Percentiles rank a stretch among this genome's conserved stretches.
Conservation (phyloP, 2,797 vertebrate species). For the Miichthys miiuy region DNA sequence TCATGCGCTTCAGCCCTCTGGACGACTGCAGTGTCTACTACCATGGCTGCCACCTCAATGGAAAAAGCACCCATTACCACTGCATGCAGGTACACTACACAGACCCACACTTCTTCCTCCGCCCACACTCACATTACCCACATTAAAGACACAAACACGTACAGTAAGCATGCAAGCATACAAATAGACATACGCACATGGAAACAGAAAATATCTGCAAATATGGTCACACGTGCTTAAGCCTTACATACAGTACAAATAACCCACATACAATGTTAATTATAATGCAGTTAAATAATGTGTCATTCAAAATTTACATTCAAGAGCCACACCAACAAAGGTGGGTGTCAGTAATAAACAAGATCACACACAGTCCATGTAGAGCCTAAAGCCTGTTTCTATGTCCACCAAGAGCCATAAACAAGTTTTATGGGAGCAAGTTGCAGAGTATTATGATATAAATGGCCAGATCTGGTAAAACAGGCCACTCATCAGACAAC, state of each 20-base stretch:
- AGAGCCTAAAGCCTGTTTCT: slow-evolving; percentile 4
- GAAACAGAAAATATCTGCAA: slow-evolving; percentile 28
- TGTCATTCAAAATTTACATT: slow-evolving; percentile 6
- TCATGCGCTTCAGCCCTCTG: slow-evolving; percentile 99
- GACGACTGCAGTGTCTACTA: slow-evolving; percentile 99
- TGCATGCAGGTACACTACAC: slow-evolving; percentile 96
- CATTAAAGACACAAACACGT: slow-evolving; percentile 46
- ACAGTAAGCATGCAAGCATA: slow-evolving; percentile 21
- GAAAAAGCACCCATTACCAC: slow-evolving; percentile 99
- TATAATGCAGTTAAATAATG: slow-evolving; percentile 30
- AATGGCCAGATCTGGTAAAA: slow-evolving; percentile 30
- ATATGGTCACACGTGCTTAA: slow-evolving; percentile 2
- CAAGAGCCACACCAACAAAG: slow-evolving; percentile 1
- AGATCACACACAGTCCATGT: slow-evolving; percentile 6
- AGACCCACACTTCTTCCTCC: slow-evolving; percentile 29
- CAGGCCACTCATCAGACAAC: slow-evolving; percentile 25
- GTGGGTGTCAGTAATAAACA: slow-evolving; percentile 5
- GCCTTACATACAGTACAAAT: slow-evolving; percentile 16
- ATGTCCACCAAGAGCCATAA: slow-evolving; percentile 5
- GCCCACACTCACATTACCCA: slow-evolving; percentile 40
- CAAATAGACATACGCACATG: slow-evolving; percentile 6
- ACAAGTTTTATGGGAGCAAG: slow-evolving; percentile 3
- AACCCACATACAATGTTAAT: slow-evolving; percentile 11
- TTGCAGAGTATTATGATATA: neutral
- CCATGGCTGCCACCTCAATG: slow-evolving; percentile 99